A percentile compares a stretch with the other conserved stretches of the same genome.
phyloP scores from a whole-genome alignment of 2,113 vertebrate genomes.

The Delphinus delphis region DNA sequence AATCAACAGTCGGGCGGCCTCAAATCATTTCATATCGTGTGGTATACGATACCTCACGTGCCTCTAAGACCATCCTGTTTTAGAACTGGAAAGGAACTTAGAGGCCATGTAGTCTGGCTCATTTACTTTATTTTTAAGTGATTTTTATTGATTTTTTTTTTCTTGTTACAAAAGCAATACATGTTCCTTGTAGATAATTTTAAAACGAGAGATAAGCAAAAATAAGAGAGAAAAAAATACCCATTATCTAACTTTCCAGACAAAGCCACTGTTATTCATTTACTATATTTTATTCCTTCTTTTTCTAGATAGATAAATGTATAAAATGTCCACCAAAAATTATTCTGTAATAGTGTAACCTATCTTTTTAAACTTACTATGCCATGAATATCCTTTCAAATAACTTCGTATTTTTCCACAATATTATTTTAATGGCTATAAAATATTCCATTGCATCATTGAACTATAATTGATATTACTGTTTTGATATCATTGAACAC shows the following conservation, averaged over 20 bases:
- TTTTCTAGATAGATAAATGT: not conserved
- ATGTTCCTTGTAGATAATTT: constrained; percentile 22
- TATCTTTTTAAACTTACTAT: not conserved
- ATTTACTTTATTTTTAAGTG: constrained; percentile 59
- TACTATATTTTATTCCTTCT: constrained; percentile 21
- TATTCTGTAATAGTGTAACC: not conserved
- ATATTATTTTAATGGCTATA: constrained; percentile 9
- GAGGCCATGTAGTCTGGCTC: constrained; percentile 19
- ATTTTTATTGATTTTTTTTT: constrained; percentile 53
- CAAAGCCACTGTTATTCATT: not conserved
- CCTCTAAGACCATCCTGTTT: constrained; percentile 20
- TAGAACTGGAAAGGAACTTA: constrained; percentile 4
- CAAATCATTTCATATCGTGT: not conserved
- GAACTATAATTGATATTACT: not conserved
- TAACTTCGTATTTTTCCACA: not conserved
- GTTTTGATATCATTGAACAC: not conserved
- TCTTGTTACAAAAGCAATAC: not conserved
- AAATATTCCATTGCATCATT: not conserved
- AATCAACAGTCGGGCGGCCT: not conserved
- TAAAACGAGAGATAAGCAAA: constrained; percentile 37
- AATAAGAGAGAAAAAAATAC: not conserved
- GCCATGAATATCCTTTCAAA: not conserved
- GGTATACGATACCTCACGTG: not conserved
- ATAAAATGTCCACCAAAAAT: not conserved
- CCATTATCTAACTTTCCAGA: not conserved